Evolutionary conservation across 2,113 vertebrate species (phyloP), one percentile per base, ranked within the genome.

Genomic region (Athene noctua): DNA sequence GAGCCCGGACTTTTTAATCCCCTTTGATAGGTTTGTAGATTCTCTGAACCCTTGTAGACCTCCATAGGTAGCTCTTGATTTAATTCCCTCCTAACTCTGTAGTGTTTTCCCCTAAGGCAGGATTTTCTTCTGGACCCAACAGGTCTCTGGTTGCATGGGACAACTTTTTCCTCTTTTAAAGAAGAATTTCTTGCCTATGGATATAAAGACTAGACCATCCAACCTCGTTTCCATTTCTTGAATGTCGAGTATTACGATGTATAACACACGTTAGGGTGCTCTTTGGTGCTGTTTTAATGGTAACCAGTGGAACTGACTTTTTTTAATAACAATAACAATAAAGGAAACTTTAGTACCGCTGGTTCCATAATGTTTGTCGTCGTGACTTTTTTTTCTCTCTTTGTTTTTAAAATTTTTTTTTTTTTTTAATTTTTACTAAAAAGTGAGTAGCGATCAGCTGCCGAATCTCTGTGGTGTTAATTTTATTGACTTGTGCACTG

Each of bases 281-380:
- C 97, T 97, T 97, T 96, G 98, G 98, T 98, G 98, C 98, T 98
- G 98, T 97, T 98, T 96, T 90, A 91, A 89, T 95, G 90, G 97
- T 96, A 96, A 97, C 98, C 97, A 97, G 98, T 96, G 91, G 97
- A 97, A 82, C 94, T 79, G 94, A 93, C 91, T 95, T 80, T 93
- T 89, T 94, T 92, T 25, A 88, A 72, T 70, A 62, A 88, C 86
- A 94, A 72, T 96, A 97, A 95, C 80, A 97, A 96, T 95, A 97
- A 97, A 96, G 74, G 51, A 86, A 91, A 89, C 83, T 95, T 93
- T 86, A 54, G 78, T 93, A 47, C 94, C 36, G 23, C 98, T 97
- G 97, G 97, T 92, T 98, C 98, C 96, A 95, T 97, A 83, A 89
- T 6, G 10, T 96, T 97, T 81, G 44, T 94, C 67, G 59, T 96